Base-by-base conservation (phyloP, 53 echinoderm and acorn worm genomes). In the Crossaster papposus region DNA sequence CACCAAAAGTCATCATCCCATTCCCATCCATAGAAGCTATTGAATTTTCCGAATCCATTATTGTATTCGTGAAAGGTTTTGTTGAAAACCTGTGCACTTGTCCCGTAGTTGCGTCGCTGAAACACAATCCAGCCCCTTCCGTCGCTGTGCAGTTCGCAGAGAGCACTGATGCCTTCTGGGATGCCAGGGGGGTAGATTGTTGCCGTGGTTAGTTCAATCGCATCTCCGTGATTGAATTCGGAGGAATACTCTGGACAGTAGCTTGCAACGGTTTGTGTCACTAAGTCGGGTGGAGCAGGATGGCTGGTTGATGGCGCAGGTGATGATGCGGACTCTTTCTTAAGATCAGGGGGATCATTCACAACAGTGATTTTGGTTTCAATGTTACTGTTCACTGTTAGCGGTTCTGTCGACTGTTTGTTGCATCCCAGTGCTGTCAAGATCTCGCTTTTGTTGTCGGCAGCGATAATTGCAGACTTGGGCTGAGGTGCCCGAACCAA, bases 71-170 rank as follows among this genome's bases (percentile, higher is more conserved):
- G 1, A 10, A n/a, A 74, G 22, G 0, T 74, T 35, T 2, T 33
- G 15, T 74, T 7, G 35, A 74, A 74, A 68, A 18, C 20, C 75
- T 14, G 35, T 2, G 0, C 13, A 12, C 35, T 36, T 68, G 0
- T 9, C 44, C 44, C 0, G 36, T 74, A 6, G 15, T 3, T 5
- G 13, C 75, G 34, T 35, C 75, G 75, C 33, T 35, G 36, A 36
- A 74, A 24, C 34, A 74, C 75, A 36, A 74, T 74, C 75, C 75
- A 74, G 33, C 75, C 75, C 3, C 75, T 36, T 13, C 36, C 35
- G 75, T 32, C 75, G 36, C 24, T 33, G 15, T 74, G 36, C 8
- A 74, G 30, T 31, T 74, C 75, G 22, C 75, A 74, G 33, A 35
- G 28, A 0, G 36, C 35, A 18, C 14, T 5, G 75, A 34, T 26